Percentiles rank a stretch among this genome's conserved stretches.
phyloP scores from a whole-genome alignment of 2,113 vertebrate genomes.

The Thinocorus orbignyianus region DNA sequence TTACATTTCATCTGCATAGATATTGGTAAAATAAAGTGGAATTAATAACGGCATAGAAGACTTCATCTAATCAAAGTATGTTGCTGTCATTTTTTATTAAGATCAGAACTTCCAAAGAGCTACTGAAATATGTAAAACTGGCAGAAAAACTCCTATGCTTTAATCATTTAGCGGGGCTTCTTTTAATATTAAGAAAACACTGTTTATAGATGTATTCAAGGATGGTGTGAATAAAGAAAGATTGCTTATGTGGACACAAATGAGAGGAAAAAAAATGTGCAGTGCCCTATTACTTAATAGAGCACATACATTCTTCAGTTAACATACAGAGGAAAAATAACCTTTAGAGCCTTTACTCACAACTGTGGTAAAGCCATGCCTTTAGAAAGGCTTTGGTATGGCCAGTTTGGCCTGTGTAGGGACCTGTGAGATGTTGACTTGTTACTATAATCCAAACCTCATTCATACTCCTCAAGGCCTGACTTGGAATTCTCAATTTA shows the following conservation, averaged over 20 bases:
- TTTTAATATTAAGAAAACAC: background rate
- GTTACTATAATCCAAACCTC: background rate
- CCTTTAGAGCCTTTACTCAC: background rate
- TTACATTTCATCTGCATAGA: slow-evolving; percentile 63
- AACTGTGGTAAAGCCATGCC: background rate
- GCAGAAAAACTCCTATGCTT: background rate
- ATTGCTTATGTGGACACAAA: background rate
- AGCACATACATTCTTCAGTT: background rate
- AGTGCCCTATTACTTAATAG: background rate
- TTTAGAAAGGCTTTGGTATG: background rate
- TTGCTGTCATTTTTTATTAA: slow-evolving; percentile 45
- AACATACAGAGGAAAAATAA: background rate
- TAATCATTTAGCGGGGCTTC: background rate
- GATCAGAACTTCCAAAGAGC: slow-evolving; percentile 23
- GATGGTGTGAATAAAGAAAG: background rate
- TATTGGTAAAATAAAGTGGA: slow-evolving; percentile 53
- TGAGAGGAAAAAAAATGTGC: background rate
- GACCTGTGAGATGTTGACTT: background rate
- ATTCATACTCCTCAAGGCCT: background rate
- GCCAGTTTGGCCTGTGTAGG: background rate
- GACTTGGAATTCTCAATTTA: background rate
- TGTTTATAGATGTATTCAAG: background rate
- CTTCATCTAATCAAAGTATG: slow-evolving; percentile 33
- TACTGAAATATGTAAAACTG: background rate
- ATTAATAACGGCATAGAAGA: slow-evolving; percentile 34